Base-by-base conservation (phyloP, 2,113 vertebrate species). In the Vulpes lagopus region DNA sequence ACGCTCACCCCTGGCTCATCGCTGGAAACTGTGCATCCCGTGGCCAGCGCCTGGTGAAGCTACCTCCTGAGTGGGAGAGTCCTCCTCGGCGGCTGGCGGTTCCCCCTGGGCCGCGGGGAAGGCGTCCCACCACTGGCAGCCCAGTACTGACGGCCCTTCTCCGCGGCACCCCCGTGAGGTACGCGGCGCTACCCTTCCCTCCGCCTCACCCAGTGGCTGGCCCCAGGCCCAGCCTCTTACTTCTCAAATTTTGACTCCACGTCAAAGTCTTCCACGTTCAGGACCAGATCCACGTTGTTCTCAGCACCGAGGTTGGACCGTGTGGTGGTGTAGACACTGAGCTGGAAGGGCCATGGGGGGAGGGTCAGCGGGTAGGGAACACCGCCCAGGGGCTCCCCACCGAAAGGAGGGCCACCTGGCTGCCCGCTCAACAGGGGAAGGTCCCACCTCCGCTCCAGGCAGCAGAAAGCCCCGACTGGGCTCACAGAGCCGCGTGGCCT, bases 271-370 rank as follows among this genome's bases (percentile, higher is more conserved):
- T 99, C 99, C 97, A 99, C 99, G 12, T 99, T 99, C 98, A 99
- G 98, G 96, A 99, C 99, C 80, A 99, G 99, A 65, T 99, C 99
- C 83, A 99, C 98, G 23, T 99, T 99, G 91, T 99, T 99, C 53
- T 99, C 99, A 5, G 98, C 96, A 69, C 98, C 99, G 43, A 99
- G 98, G 95, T 73, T 99, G 79, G 99, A 99, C 32, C 99, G 98
- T 1, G 99, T 99, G 16, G 99, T 98, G 3, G 99, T 99, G 95
- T 99, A 99, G 83, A 99, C 98, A 0, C 99, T 99, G 83, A 99
- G 96, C 99, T 99, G 98, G 71, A 98, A 43, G 43, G 43, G 43
- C 43, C 43, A 43, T 7, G 43, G 43, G 43, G 43, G 43, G 1
- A 43, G 43, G 43, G 43, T 43, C 43, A 43, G 43, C 43, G 43